Evolutionary conservation across 2,113 vertebrate species (phyloP).

Genomic region (Ptyas mucosa): DNA sequence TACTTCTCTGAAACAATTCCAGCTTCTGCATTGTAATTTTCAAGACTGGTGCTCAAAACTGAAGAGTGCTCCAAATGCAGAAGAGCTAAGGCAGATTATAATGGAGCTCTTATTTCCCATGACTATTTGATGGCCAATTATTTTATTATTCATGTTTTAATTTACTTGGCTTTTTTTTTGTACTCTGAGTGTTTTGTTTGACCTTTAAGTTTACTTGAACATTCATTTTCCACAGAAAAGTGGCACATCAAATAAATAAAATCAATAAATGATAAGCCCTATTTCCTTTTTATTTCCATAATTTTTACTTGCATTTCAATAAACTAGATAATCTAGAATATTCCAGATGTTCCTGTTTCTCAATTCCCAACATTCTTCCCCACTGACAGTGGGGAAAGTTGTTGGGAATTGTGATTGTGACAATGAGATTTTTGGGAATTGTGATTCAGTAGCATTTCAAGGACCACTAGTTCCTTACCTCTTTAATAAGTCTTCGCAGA

Average conservation of each 20-base stretch:
- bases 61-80: neutral
- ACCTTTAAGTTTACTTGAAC: neutral
- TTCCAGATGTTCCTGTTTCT: neutral
- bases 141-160: neutral
- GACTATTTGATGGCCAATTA: neutral
- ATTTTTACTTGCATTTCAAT: neutral
- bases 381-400: neutral
- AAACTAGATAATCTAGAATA: neutral
- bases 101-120: neutral
- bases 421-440: neutral
- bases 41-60: neutral
- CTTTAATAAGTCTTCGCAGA: neutral
- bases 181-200: neutral
- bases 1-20: neutral
- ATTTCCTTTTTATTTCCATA: neutral
- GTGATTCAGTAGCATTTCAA: neutral
- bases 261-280: neutral
- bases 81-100: neutral
- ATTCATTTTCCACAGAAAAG: neutral
- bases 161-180: neutral
- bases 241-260: neutral
- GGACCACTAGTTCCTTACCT: neutral
- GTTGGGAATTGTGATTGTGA: neutral
- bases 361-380: neutral
- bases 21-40: neutral